phyloP scores from a whole-genome alignment of 2,797 vertebrate genomes.

The Chaetophractus vellerosus region DNA sequence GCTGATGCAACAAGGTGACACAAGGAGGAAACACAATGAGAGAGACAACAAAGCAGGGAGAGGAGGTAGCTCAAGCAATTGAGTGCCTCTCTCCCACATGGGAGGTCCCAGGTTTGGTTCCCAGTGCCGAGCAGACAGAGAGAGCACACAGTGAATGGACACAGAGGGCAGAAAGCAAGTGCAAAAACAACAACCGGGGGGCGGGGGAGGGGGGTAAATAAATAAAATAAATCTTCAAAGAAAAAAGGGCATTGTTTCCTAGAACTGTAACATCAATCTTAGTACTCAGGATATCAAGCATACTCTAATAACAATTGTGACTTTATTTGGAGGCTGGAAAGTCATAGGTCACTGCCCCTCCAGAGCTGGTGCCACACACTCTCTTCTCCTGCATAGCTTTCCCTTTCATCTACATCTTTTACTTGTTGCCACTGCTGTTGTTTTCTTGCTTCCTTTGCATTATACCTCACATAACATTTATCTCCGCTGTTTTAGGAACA shows the following conservation, averaged over 20 bases:
- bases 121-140: too few species aligned
- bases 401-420: not conserved
- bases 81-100: too few species aligned
- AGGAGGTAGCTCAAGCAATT: too few species aligned
- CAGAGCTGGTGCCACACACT: accelerated
- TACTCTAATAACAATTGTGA: not conserved
- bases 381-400: not conserved
- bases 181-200: too few species aligned
- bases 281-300: not conserved
- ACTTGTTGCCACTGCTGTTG: not conserved
- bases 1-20: too few species aligned
- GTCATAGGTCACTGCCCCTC: accelerated
- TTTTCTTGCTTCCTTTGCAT: not conserved
- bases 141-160: too few species aligned
- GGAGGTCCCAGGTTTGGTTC: too few species aligned
- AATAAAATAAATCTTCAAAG: too few species aligned
- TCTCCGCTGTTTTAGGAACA: not conserved
- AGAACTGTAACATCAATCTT: not conserved
- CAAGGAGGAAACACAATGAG: too few species aligned
- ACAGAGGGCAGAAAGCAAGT: too few species aligned
- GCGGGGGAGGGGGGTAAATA: too few species aligned
- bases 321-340: not conserved
- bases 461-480: accelerated
- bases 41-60: too few species aligned
- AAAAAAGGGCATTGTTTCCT: not conserved